These are phyloP conservation scores for Arnoldichthys spilopterus DNA, from an alignment of 2,797 vertebrate genomes.

Conservation along the genomic window DNA sequence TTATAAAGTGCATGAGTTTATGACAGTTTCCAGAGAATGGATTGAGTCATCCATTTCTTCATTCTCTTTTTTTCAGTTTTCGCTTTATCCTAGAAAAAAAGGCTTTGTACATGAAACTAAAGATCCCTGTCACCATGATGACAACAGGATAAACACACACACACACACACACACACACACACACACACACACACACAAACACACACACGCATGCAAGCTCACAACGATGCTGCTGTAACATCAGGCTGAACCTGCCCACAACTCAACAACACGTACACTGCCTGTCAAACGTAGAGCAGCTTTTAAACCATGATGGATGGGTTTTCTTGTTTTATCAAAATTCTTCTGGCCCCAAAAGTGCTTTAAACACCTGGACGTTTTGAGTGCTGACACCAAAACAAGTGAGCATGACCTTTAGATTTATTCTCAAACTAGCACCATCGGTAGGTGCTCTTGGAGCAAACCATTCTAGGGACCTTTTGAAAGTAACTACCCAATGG, in stretches of 20 bases:
- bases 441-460: no score
- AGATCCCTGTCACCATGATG: constrained; percentile 36
- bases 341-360: no score
- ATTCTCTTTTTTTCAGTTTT: constrained; percentile 31
- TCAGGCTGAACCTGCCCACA: neutral
- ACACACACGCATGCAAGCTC: neutral
- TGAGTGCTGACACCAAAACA: no score
- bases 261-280: neutral
- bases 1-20: constrained; percentile 61
- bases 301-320: no score
- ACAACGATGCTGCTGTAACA: no score
- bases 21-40: constrained; percentile 57
- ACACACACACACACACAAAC: constrained; percentile 21
- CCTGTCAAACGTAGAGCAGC: neutral
- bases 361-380: no score
- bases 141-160: constrained; percentile 37
- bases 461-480: no score
- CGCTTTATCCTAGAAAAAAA: constrained; percentile 50
- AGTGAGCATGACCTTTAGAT: no score
- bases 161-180: constrained; percentile 48
- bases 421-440: no score
- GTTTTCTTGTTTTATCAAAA: no score
- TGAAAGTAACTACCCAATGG: no score
- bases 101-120: constrained; percentile 51
- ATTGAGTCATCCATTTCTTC: constrained; percentile 43